A percentile compares a stretch with the other conserved stretches of the same genome.
Conservation (phyloP, 2,888 invertebrate species). For the Globia sparganii region DNA sequence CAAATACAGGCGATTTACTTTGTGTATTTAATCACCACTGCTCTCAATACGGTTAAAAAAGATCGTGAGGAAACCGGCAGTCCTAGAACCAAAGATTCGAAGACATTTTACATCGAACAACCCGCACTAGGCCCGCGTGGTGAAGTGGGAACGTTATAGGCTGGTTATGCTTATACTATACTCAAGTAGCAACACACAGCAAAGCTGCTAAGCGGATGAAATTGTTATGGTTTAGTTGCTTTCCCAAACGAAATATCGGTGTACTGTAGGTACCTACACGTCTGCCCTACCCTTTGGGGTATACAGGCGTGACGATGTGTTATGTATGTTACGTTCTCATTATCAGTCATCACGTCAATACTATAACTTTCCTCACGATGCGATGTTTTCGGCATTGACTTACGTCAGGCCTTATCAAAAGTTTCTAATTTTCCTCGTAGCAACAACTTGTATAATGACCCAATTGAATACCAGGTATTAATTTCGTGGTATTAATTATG, state of each 20-base stretch:
- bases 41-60: background rate
- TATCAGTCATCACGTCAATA: background rate
- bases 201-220: no score
- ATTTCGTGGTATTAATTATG: no score
- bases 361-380: background rate
- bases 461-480: no score
- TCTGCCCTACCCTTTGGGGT: background rate
- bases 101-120: no score
- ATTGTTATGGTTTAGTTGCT: background rate
- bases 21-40: background rate
- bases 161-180: no score
- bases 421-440: background rate
- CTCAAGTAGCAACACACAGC: background rate
- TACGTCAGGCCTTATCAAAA: constrained; percentile 3
- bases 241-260: background rate
- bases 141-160: no score
- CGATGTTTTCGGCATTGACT: background rate
- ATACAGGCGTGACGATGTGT: background rate
- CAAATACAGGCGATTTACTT: background rate
- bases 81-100: no score
- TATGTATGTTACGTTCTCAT: background rate
- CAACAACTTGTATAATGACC: background rate
- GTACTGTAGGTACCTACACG: background rate
- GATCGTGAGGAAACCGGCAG: no score
- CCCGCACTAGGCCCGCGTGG: no score